Evolutionary conservation across 2,113 vertebrate species (phyloP), one percentile per base, ranked within the genome.

Genomic region (Mesocricetus auratus): DNA sequence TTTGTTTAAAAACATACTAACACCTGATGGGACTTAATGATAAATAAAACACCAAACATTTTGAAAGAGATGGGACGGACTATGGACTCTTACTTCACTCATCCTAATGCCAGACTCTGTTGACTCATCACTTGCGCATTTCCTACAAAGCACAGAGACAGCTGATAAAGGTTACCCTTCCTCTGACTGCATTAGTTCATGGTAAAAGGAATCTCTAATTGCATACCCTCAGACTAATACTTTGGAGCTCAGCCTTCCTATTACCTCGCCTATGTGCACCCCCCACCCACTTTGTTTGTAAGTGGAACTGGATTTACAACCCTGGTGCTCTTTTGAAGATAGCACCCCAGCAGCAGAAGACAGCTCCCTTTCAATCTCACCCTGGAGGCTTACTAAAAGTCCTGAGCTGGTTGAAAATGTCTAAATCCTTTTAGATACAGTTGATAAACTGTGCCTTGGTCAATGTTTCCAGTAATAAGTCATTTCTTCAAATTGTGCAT

Each of bases 401-500:
- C 75, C 53, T 56, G 22, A 26, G 33, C 42, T 74, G 62, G 26
- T 45, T 58, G 36, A 64, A 83, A 85, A 85, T 29, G 26, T 64
- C 82, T 85, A 85, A 85, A 85, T 85, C 82, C 81, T 85, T 62
- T 85, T 47, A 68, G 62, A 86, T 36, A 75, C 10, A 36, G 16
- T 58, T 29, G 17, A 58, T 39, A 78, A 74, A 75, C 47, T 86
- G 53, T 45, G 33, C 75, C 9, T 94, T 36, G 17, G 79, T 75
- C 86, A 90, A 3, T 96, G 47, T 95, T 90, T 92, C 45, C 81
- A 89, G 88, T 83, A 81, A 71, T 60, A 91, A 93, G 79, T 45
- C 83, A 22, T 58, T 78, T 47, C 69, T 92, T 92, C 45, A 47
- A n/a, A 60, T 92, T 94, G 33, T 50, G 21, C 50, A n/a, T 90